These are phyloP conservation scores for Drosophila sucinea DNA, from an alignment of 1,140 invertebrate genomes.

Conservation along the genomic window DNA sequence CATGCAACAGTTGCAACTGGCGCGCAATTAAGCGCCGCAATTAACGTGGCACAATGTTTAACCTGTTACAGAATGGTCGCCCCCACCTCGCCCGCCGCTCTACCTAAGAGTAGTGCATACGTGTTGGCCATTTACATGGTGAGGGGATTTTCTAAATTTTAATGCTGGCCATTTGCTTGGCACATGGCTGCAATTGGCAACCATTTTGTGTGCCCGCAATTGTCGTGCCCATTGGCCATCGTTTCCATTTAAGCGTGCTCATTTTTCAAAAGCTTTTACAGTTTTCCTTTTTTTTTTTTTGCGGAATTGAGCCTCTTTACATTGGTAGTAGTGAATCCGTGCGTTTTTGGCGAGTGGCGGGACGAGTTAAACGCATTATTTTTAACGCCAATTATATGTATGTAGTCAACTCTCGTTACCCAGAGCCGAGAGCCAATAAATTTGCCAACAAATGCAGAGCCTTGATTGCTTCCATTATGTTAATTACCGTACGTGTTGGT, in stretches of 20 bases:
- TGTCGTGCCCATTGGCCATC: slow-evolving; percentile 53
- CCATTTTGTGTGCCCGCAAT: slow-evolving; percentile 73
- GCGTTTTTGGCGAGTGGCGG: background rate
- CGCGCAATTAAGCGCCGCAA: slow-evolving; percentile 77
- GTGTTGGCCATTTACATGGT: slow-evolving; percentile 53
- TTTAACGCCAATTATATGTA: slow-evolving; percentile 71
- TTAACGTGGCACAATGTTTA: slow-evolving; percentile 78
- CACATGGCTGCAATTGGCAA: slow-evolving; percentile 61
- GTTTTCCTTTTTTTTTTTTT: slow-evolving; percentile 37
- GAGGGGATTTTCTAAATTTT: slow-evolving; percentile 76
- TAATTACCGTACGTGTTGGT: slow-evolving; percentile 66
- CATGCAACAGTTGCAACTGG: slow-evolving; percentile 74
- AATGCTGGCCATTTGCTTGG: slow-evolving; percentile 64
- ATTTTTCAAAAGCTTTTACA: slow-evolving; percentile 66
- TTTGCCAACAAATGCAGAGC: slow-evolving; percentile 61
- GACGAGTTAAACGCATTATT: slow-evolving; percentile 70
- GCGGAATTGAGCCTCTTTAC: background rate
- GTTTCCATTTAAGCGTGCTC: slow-evolving; percentile 44
- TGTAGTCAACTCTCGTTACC: background rate
- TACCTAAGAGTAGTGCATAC: slow-evolving; percentile 15
- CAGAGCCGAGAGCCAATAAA: slow-evolving; percentile 50
- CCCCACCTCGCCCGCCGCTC: background rate
- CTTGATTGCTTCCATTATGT: slow-evolving; percentile 72
- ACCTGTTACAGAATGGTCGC: slow-evolving; percentile 62
- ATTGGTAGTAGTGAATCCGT: background rate